Conservation (phyloP, 2,888 invertebrate genomes). For the Elmis aenea region DNA sequence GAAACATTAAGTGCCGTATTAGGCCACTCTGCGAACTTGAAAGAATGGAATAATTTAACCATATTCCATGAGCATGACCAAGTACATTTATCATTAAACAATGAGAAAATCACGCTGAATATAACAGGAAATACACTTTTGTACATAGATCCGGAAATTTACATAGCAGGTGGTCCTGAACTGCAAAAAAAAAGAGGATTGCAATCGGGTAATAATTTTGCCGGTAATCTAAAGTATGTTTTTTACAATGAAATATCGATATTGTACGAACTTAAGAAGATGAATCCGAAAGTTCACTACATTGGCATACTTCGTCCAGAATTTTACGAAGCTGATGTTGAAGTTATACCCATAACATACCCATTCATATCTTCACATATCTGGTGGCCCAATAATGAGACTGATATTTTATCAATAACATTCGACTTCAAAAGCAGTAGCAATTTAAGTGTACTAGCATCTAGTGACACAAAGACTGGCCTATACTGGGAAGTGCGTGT, state of each 20-base stretch:
- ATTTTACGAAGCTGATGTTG: conserved; percentile 77
- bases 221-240: conserved; percentile 84
- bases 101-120: conserved; percentile 63
- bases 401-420: conserved; percentile 67
- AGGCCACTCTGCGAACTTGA: conserved; percentile 66
- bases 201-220: conserved; percentile 50
- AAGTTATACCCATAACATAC: conserved; percentile 85
- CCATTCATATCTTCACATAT: conserved; percentile 87
- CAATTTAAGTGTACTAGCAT: conserved; percentile 75
- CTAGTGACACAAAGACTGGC: conserved; percentile 71
- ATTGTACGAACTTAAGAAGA: conserved; percentile 78
- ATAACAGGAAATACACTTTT: conserved; percentile 69
- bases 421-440: conserved; percentile 85
- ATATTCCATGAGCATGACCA: conserved; percentile 72
- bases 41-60: conserved; percentile 86
- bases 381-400: conserved; percentile 79
- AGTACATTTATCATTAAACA: conserved; percentile 72
- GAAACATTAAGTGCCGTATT: conserved; percentile 65
- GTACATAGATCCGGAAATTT: conserved; percentile 90
- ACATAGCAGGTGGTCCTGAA: conserved; percentile 74
- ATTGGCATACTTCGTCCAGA: conserved; percentile 67
- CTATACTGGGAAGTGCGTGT: conserved; percentile 88
- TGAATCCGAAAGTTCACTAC: conserved; percentile 65
- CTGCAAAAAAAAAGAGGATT: conserved; percentile 74
- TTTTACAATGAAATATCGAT: conserved; percentile 92